These are phyloP conservation scores for Mastacembelus armatus DNA, from an alignment of 2,797 vertebrate genomes.

Conservation along the genomic window DNA sequence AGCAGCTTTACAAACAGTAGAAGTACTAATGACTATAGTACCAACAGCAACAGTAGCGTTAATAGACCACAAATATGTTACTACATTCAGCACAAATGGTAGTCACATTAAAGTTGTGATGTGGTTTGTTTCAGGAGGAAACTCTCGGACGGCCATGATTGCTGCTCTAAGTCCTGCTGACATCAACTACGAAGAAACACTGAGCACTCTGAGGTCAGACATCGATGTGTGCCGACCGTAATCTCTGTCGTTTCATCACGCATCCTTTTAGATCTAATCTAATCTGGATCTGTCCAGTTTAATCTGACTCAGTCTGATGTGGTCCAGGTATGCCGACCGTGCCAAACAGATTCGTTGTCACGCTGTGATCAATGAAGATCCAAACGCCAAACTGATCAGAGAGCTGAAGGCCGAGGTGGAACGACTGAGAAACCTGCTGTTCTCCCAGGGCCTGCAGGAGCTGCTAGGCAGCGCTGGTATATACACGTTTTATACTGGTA, in stretches of 20 bases:
- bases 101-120: too few species aligned
- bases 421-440: constrained; percentile 87
- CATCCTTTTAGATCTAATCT: constrained; percentile 78
- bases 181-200: constrained; percentile 93
- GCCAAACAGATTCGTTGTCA: constrained; percentile 95
- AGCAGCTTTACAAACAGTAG: too few species aligned
- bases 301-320: neutral
- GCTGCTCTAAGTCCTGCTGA: constrained; percentile 93
- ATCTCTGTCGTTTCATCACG: neutral
- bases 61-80: neutral
- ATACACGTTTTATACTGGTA: neutral
- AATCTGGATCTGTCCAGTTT: constrained; percentile 64
- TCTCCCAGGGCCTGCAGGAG: constrained; percentile 84
- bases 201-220: constrained; percentile 89
- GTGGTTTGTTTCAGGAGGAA: constrained; percentile 86
- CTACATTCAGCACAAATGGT: too few species aligned
- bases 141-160: constrained; percentile 94
- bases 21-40: too few species aligned
- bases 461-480: constrained; percentile 67
- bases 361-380: constrained; percentile 92
- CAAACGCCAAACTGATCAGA: constrained; percentile 90
- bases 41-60: neutral
- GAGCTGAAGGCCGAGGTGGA: constrained; percentile 92
- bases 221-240: fast-evolving
- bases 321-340: constrained; percentile 88